phyloP scores from a whole-genome alignment of 1,140 invertebrate genomes.

The Danaus melanippus region DNA sequence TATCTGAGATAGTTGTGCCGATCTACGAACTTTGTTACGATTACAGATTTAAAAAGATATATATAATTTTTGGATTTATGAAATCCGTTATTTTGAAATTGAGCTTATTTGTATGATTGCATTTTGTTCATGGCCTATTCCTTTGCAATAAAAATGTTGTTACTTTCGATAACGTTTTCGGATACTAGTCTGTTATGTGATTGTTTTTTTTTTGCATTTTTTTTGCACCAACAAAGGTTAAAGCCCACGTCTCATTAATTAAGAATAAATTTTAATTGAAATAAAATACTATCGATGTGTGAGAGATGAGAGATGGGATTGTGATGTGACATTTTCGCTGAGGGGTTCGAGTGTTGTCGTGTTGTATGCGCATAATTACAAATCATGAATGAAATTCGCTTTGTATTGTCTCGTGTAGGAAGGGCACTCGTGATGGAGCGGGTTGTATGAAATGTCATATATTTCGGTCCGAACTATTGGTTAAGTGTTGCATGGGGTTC shows the following conservation, averaged over 20 bases:
- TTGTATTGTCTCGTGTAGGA: constrained; percentile 36
- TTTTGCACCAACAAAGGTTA: constrained; percentile 49
- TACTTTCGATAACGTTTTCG: constrained; percentile 62
- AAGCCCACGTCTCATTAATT: constrained; percentile 65
- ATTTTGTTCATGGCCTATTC: constrained; percentile 60
- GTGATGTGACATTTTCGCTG: constrained; percentile 64
- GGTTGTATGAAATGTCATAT: constrained; percentile 61
- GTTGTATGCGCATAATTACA: constrained; percentile 30
- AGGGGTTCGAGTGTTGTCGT: constrained; percentile 48
- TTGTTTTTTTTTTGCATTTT: constrained; percentile 61
- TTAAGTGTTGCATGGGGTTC: constrained; percentile 68
- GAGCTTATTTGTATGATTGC: constrained; percentile 59
- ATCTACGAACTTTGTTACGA: constrained; percentile 51
- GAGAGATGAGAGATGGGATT: constrained; percentile 41
- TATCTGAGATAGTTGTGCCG: constrained; percentile 65
- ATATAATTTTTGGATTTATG: constrained; percentile 60
- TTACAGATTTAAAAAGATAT: constrained; percentile 28
- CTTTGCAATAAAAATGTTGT: constrained; percentile 57
- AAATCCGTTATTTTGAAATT: constrained; percentile 58
- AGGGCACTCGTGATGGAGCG: constrained; percentile 41
- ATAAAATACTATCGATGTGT: constrained; percentile 15
- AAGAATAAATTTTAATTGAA: constrained; percentile 57
- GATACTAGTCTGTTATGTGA: constrained; percentile 70
- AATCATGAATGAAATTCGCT: constrained; percentile 38
- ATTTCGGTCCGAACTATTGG: constrained; percentile 47